These are phyloP conservation scores for Mantis religiosa DNA, from an alignment of 2,888 invertebrate species.

Conservation along the genomic window DNA sequence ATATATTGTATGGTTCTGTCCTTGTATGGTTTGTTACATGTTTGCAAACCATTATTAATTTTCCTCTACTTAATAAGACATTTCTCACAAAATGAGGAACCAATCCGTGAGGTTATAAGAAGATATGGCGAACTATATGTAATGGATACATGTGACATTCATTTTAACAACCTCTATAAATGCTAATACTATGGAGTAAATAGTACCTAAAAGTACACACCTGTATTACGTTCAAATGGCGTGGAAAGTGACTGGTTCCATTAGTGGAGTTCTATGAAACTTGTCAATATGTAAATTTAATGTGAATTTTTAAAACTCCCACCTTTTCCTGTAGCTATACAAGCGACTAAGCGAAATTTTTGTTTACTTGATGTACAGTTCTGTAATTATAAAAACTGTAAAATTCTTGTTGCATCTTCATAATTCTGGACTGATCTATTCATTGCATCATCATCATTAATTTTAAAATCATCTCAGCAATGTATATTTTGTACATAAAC, in stretches of 20 bases:
- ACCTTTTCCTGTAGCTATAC: constrained; percentile 22
- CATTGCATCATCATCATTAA: constrained; percentile 31
- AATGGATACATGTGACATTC: constrained; percentile 3
- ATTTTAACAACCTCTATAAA: constrained; percentile 6
- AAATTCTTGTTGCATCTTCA: constrained; percentile 31
- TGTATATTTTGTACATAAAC: constrained; percentile 34
- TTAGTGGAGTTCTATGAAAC: constrained; percentile 11
- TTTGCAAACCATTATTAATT: background rate
- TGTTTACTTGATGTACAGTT: constrained; percentile 30
- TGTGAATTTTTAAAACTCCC: constrained; percentile 26
- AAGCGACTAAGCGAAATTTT: constrained; percentile 27
- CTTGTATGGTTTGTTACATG: background rate
- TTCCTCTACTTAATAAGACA: constrained; percentile 9
- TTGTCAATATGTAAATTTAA: constrained; percentile 25
- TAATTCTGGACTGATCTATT: constrained; percentile 31
- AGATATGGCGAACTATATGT: background rate
- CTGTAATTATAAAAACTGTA: constrained; percentile 29
- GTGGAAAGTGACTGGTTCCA: constrained; percentile 2
- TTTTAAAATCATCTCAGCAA: constrained; percentile 31
- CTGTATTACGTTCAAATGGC: constrained; percentile 17
- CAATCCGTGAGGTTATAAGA: background rate
- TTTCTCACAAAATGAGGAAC: background rate
- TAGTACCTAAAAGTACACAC: background rate
- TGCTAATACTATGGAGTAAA: constrained; percentile 3
- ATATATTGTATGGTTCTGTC: background rate